Base-by-base conservation (phyloP, 2,797 vertebrate species). In the Podarcis siculus region DNA sequence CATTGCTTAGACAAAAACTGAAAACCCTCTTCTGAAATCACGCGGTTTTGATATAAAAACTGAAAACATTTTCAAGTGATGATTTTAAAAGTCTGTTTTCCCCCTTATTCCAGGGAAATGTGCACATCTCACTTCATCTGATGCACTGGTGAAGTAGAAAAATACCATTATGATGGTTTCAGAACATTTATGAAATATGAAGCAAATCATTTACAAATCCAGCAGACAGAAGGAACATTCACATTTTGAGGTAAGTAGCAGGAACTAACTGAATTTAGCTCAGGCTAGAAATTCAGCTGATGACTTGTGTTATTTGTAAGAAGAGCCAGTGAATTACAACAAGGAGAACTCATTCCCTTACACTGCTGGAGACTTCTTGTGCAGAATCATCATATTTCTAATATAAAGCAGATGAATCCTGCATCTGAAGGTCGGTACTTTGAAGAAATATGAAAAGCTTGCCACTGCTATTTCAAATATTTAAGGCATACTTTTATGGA, bases 361-460 rank as follows among this genome's bases (percentile, higher is more conserved):
- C 87, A 90, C 88, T 86, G 58, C 86, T 87, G 39, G 49, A 90
- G 45, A 79, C 87, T 82, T 37, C 83, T 23, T 90, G 49, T 55
- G 49, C 49, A 55, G 49, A 55, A 55, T 91, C 91, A 83, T 89
- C 83, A 15, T 79, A 85, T 79, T 49, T 88, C 82, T 94, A 93
- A 95, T 91, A 5, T 39, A 92, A 95, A 89, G 80, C 95, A 94
- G 88, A 87, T 93, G 92, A 81, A 91, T 90, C 85, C 64, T 82
- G 82, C 85, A 95, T 90, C 90, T 93, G 92, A 83, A 89, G 87
- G 58, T 89, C 78, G 79, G 67, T 82, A 39, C 90, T 96, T 95
- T 94, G 94, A 95, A 92, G 94, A 88, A 77, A 27, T 90, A 86
- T 77, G 82, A 90, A 93, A 94, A 95, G 95, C 21, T 92, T 94